Percentiles rank a stretch among this genome's conserved stretches.
Conservation (phyloP, 2,888 invertebrate species). For the Dryobota labecula region DNA sequence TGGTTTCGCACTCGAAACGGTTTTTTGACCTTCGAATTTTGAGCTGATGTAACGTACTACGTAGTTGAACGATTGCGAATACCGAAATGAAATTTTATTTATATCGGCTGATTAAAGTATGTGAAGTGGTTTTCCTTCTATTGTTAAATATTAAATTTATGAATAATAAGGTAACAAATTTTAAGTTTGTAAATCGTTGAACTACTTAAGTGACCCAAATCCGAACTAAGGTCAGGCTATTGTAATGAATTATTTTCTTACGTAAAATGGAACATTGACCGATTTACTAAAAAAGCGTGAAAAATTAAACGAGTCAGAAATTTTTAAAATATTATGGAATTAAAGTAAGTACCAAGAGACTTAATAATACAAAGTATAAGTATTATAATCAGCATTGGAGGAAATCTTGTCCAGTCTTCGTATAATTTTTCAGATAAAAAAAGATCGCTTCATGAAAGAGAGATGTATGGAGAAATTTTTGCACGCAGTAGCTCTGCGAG, state of each 20-base stretch:
- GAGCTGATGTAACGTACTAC: conserved; percentile 42
- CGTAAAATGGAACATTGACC: conserved; percentile 27
- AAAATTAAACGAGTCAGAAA: too few species aligned
- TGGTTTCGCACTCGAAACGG: conserved; percentile 9
- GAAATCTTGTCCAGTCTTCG: too few species aligned
- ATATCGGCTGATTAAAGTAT: conserved; percentile 1
- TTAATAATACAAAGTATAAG: too few species aligned
- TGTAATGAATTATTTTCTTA: conserved; percentile 29
- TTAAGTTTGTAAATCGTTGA: neutral
- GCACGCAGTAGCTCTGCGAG: too few species aligned
- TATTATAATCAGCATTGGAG: too few species aligned
- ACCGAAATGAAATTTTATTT: neutral
- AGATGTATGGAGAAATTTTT: too few species aligned
- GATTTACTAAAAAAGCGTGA: conserved; percentile 36
- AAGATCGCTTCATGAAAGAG: too few species aligned
- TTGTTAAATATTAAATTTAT: neutral
- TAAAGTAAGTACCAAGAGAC: too few species aligned
- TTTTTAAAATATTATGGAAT: too few species aligned
- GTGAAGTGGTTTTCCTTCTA: conserved; percentile 1
- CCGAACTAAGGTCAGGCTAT: conserved; percentile 18
- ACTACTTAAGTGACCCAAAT: conserved; percentile 10
- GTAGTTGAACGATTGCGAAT: conserved; percentile 23
- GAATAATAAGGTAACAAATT: neutral
- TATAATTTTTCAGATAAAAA: too few species aligned
- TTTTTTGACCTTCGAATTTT: conserved; percentile 5